A percentile compares a stretch with the other conserved stretches of the same genome.
phyloP scores from a whole-genome alignment of 2,888 invertebrate genomes.

The Ophion costatus region DNA sequence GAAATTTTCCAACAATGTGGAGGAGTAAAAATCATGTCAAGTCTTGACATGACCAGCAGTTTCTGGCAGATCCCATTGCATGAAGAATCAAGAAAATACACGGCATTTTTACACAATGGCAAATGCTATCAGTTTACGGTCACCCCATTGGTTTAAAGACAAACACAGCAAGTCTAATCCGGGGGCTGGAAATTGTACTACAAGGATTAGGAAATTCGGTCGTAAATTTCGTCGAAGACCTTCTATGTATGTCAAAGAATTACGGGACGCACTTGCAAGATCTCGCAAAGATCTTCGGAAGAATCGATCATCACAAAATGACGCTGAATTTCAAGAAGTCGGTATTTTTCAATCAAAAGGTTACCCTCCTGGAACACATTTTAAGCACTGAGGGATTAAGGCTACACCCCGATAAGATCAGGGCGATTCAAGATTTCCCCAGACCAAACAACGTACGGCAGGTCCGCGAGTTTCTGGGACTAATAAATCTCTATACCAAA shows the following conservation, averaged over 20 bases:
- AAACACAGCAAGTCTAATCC: background rate
- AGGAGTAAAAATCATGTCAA: background rate
- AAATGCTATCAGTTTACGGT: slow-evolving; percentile 21
- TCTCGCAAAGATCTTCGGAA: background rate
- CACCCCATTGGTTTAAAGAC: slow-evolving; percentile 23
- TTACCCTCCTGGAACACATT: background rate
- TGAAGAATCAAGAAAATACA: slow-evolving; percentile 20
- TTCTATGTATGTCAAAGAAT: background rate
- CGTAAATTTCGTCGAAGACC: background rate
- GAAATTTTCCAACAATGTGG: slow-evolving; percentile 24
- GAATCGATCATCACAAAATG: background rate
- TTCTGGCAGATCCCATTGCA: slow-evolving; percentile 44
- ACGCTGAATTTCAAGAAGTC: too few relatives aligned
- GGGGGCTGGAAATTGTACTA: slow-evolving; percentile 3
- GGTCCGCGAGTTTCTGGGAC: background rate
- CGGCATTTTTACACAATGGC: slow-evolving; percentile 16
- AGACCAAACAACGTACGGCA: background rate
- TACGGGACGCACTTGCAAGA: background rate
- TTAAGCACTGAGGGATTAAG: background rate
- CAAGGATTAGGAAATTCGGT: background rate
- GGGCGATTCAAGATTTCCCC: too few relatives aligned
- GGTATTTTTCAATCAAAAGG: too few relatives aligned
- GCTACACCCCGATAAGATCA: too few relatives aligned
- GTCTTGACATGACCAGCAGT: slow-evolving; percentile 13
- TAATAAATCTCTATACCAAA: background rate